phyloP scores from a whole-genome alignment of 2,797 vertebrate genomes.

The Euphonia xanthogaster region DNA sequence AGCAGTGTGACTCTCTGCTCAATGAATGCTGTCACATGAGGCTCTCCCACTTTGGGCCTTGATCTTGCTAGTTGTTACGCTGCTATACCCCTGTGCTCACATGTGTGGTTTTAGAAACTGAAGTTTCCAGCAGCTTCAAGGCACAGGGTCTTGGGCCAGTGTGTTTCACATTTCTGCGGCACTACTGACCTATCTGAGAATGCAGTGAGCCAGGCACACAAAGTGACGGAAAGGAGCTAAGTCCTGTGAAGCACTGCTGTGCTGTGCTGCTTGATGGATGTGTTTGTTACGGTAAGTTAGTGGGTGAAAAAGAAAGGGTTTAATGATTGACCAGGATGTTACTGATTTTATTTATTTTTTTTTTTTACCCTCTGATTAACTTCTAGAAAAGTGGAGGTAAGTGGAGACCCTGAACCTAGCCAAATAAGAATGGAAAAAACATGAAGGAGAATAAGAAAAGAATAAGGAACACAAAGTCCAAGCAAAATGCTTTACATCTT shows the following conservation, averaged over 20 bases:
- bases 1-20: background rate
- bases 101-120: background rate
- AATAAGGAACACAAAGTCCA: background rate
- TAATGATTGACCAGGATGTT: background rate
- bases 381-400: slow-evolving; percentile 11
- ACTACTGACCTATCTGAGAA: background rate
- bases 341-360: background rate
- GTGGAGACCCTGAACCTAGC: background rate
- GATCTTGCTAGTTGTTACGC: background rate
- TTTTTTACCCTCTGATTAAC: background rate
- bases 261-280: background rate
- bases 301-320: background rate
- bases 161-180: background rate
- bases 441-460: background rate
- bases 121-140: slow-evolving; percentile 4
- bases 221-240: background rate
- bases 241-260: background rate
- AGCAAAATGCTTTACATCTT: background rate
- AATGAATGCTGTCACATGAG: background rate
- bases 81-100: background rate
- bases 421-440: background rate
- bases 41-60: background rate
- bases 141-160: background rate
- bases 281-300: background rate
- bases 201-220: background rate